Conservation (phyloP, 1,140 invertebrate species). For the Oscheius sp. region DNA sequence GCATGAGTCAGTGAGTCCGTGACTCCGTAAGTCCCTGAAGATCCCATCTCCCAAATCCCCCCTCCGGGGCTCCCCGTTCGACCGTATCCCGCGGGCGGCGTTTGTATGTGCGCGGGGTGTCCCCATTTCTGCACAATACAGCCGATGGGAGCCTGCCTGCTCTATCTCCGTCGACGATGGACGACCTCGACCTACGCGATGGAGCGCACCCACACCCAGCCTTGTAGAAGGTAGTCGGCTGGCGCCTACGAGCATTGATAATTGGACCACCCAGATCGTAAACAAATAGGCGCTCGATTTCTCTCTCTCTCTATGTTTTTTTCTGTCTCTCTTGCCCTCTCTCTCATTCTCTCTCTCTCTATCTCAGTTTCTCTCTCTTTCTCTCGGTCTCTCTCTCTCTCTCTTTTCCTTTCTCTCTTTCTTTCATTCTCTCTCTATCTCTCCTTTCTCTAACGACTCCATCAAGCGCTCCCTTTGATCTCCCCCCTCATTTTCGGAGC, state of each 20-base stretch:
- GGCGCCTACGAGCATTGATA: neutral
- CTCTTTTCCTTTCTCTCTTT: neutral
- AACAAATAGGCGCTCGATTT: too few relatives aligned
- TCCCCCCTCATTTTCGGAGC: neutral
- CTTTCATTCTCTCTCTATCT: neutral
- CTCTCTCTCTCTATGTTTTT: neutral
- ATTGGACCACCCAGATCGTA: neutral
- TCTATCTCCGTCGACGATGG: neutral
- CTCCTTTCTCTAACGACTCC: too few relatives aligned
- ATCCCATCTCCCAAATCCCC: too few relatives aligned
- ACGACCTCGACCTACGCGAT: slow-evolving; percentile 4
- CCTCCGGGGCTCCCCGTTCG: too few relatives aligned
- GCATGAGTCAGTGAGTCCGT: too few relatives aligned
- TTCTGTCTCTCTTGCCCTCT: neutral
- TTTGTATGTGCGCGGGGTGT: too few relatives aligned
- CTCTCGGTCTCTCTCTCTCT: neutral
- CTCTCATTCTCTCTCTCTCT: neutral
- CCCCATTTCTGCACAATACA: slow-evolving; percentile 13
- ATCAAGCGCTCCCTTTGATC: too few relatives aligned
- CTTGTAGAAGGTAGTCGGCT: neutral
- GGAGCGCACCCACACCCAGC: neutral
- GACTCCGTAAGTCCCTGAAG: too few relatives aligned
- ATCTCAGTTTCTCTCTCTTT: neutral
- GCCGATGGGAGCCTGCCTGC: neutral
- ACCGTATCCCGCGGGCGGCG: too few relatives aligned